phyloP scores from a whole-genome alignment of 2,888 invertebrate genomes.

The Drosophila peninsularis region DNA sequence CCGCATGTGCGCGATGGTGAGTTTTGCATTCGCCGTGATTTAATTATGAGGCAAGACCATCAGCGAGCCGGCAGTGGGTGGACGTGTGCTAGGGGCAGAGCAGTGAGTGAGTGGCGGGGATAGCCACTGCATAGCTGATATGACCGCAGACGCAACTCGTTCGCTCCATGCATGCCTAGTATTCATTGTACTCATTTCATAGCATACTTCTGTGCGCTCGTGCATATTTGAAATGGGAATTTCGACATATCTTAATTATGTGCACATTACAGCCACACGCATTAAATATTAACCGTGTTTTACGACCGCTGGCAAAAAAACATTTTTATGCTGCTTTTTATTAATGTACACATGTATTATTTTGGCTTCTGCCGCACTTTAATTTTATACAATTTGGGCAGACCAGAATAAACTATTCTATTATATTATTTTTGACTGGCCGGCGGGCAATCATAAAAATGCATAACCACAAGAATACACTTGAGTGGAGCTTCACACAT shows the following conservation, averaged over 20 bases:
- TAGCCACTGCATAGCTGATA: slow-evolving; percentile 12
- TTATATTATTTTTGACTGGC: slow-evolving; percentile 59
- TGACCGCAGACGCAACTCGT: slow-evolving; percentile 4
- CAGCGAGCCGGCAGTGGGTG: neutral
- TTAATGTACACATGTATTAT: slow-evolving; percentile 28
- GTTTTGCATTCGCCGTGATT: slow-evolving; percentile 41
- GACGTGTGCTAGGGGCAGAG: neutral
- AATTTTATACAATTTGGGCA: slow-evolving; percentile 44
- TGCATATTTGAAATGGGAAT: slow-evolving; percentile 45
- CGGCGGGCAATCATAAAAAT: slow-evolving; percentile 64
- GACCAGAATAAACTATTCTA: slow-evolving; percentile 60
- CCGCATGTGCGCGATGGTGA: neutral
- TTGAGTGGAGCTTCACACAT: slow-evolving; percentile 28
- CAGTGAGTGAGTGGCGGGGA: slow-evolving; percentile 1
- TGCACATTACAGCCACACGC: slow-evolving; percentile 62
- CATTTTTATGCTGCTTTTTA: slow-evolving; percentile 28
- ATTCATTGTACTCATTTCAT: slow-evolving; percentile 21
- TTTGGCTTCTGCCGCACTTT: slow-evolving; percentile 9
- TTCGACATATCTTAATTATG: slow-evolving; percentile 65
- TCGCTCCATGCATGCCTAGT: neutral
- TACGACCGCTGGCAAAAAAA: slow-evolving; percentile 24
- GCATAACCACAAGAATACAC: slow-evolving; percentile 62
- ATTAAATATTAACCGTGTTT: slow-evolving; percentile 64
- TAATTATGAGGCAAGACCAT: slow-evolving; percentile 42
- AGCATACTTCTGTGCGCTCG: slow-evolving; percentile 39